phyloP scores from a whole-genome alignment of 2,113 vertebrate genomes.

The Campylomormyrus numenius region DNA sequence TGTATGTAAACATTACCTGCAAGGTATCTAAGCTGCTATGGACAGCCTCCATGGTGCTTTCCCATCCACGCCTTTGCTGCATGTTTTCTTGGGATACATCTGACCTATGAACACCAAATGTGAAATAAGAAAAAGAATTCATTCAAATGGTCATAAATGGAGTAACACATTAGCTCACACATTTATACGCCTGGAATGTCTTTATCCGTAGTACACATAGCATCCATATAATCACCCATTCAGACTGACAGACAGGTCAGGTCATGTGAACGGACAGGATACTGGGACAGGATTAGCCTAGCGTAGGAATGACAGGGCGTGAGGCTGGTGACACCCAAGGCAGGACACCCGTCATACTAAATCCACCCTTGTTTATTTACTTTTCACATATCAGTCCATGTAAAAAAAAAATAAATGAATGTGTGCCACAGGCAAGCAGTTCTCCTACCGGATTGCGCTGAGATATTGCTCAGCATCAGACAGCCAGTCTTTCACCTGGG shows the following conservation, averaged over 20 bases:
- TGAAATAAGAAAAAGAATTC: background rate
- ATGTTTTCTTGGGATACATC: background rate
- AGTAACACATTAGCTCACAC: background rate
- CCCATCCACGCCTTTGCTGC: background rate
- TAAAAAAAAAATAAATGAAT: background rate
- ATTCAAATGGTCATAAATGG: background rate
- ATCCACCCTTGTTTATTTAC: background rate
- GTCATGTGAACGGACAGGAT: background rate
- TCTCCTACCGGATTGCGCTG: slow-evolving; percentile 57
- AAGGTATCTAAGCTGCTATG: background rate
- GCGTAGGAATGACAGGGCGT: background rate
- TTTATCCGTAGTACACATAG: background rate
- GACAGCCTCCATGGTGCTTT: background rate
- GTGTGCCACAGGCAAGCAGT: background rate
- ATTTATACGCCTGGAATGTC: background rate
- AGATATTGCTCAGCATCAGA: slow-evolving; percentile 77
- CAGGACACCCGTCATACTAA: background rate
- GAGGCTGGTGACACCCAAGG: background rate
- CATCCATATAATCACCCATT: background rate
- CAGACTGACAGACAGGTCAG: background rate
- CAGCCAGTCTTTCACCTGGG: slow-evolving; percentile 72
- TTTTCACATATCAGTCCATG: background rate
- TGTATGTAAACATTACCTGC: background rate
- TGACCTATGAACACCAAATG: background rate
- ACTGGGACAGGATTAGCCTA: background rate